These are phyloP conservation scores for Zeuzera pyrina DNA, from an alignment of 2,888 invertebrate species.

Conservation along the genomic window DNA sequence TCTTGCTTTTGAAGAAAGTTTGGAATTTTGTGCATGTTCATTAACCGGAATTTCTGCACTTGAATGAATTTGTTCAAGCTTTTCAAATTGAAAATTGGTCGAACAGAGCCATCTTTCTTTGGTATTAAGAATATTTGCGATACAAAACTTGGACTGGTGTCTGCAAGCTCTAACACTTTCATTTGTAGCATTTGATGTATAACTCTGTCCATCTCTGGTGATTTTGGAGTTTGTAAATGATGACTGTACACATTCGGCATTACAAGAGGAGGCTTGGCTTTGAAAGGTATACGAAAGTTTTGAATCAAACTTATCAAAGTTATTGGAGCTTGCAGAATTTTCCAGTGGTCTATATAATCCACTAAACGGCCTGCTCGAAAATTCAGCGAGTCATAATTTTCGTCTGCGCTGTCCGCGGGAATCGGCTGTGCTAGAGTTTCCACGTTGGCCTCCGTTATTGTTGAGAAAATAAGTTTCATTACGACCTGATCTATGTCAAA, in stretches of 20 bases:
- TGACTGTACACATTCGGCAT: background rate
- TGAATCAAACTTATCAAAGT: conserved; percentile 6
- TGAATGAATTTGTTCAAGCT: too few species aligned
- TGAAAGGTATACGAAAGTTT: conserved; percentile 8
- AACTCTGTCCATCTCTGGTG: background rate
- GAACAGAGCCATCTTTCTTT: conserved; percentile 4
- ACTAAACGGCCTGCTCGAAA: background rate
- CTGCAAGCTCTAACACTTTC: conserved; percentile 4
- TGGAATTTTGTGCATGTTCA: conserved; percentile 5
- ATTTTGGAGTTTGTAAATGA: background rate
- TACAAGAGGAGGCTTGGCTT: conserved; percentile 4
- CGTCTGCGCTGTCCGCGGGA: background rate
- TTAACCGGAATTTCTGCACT: too few species aligned
- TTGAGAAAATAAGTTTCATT: background rate
- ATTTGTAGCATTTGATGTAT: conserved; percentile 1
- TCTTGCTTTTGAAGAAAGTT: conserved; percentile 1
- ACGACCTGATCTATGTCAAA: conserved; percentile 1
- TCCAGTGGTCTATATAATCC: too few species aligned
- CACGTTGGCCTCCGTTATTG: background rate
- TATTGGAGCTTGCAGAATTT: too few species aligned
- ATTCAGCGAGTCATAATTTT: background rate
- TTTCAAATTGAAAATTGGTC: conserved; percentile 9
- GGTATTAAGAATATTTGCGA: conserved; percentile 6
- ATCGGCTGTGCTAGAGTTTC: background rate
- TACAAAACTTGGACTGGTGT: conserved; percentile 2